Percentiles rank a stretch among this genome's conserved stretches.
phyloP scores from a whole-genome alignment of 1,140 invertebrate species.

The Homalodisca vitripennis region DNA sequence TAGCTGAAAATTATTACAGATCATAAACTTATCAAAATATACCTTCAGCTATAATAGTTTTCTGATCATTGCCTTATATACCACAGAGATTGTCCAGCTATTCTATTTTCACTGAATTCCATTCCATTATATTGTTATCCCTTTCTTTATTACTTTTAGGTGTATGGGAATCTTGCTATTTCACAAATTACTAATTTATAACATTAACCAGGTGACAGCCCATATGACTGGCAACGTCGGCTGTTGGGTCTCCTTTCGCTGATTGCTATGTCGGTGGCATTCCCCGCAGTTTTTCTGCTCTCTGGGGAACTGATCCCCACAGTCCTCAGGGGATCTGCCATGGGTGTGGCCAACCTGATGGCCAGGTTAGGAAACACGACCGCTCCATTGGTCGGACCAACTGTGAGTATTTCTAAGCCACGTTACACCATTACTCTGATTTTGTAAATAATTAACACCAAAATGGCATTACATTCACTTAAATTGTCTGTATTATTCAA shows the following conservation, averaged over 20 bases:
- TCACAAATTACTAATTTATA: not conserved
- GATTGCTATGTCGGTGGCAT: conserved; percentile 47
- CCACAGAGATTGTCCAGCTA: not conserved
- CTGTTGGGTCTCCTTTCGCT: conserved; percentile 15
- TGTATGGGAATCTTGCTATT: not conserved
- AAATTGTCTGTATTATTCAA: not conserved
- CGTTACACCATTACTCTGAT: not conserved
- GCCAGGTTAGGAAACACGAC: conserved; percentile 7
- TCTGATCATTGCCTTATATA: no score
- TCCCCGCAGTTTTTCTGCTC: conserved; percentile 52
- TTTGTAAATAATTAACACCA: not conserved
- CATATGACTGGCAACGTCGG: conserved; percentile 32
- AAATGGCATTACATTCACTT: not conserved
- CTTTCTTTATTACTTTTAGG: not conserved
- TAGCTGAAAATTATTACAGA: no score
- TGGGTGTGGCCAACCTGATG: conserved; percentile 1
- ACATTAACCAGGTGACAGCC: conserved; percentile 17
- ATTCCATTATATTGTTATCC: not conserved
- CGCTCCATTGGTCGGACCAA: not conserved
- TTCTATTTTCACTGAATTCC: not conserved
- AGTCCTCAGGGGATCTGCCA: conserved; percentile 44
- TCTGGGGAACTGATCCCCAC: conserved; percentile 55
- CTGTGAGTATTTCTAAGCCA: not conserved
- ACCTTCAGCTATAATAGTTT: no score
- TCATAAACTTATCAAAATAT: no score